Conservation (phyloP, 2,888 invertebrate species). For the Agonopterix alstromeriana region DNA sequence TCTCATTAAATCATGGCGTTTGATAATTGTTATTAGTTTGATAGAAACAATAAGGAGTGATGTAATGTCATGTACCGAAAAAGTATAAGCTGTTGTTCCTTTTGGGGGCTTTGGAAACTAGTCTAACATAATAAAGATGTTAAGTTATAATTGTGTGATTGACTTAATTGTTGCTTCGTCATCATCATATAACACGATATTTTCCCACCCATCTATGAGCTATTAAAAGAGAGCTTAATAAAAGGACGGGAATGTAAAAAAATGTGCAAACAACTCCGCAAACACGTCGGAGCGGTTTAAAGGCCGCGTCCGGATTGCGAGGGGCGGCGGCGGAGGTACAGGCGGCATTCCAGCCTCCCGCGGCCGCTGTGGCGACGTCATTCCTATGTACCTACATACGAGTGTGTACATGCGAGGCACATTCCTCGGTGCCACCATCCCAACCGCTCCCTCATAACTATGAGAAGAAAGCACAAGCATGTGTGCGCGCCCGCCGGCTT, state of each 20-base stretch:
- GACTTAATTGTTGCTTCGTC: no score
- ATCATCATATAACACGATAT: neutral
- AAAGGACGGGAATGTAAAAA: conserved; percentile 71
- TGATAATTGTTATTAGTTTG: no score
- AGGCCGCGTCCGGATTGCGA: conserved; percentile 73
- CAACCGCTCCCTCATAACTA: conserved; percentile 32
- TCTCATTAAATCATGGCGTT: neutral
- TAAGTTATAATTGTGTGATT: neutral
- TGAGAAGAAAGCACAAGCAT: conserved; percentile 31
- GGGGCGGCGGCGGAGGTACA: conserved; percentile 57
- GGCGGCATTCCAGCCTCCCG: conserved; percentile 68
- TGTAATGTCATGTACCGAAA: no score
- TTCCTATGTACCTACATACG: conserved; percentile 32
- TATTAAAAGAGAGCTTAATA: conserved; percentile 51
- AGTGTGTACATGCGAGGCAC: conserved; percentile 22
- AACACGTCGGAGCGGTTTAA: conserved; percentile 75
- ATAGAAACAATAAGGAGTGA: no score
- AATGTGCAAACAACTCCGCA: conserved; percentile 75
- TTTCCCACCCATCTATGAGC: neutral
- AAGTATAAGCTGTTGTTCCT: no score
- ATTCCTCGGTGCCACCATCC: conserved; percentile 32
- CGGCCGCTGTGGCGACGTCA: conserved; percentile 49
- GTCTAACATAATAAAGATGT: no score
- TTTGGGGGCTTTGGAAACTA: no score
- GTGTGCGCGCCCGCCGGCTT: conserved; percentile 5